Evolutionary conservation across 2,113 vertebrate species (phyloP).

Genomic region (Saimiri boliviensis): DNA sequence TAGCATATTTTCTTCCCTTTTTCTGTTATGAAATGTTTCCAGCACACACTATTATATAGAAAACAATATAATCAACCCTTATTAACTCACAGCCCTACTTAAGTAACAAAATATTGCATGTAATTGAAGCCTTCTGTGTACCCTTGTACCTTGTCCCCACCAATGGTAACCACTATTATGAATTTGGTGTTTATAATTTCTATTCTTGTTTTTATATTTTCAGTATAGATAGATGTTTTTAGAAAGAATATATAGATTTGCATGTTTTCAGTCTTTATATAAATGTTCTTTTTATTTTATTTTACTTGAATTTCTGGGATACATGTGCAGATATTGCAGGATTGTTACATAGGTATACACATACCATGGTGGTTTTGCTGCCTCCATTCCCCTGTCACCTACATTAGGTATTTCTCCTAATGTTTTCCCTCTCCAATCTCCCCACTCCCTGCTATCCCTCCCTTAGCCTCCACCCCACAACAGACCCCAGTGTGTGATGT

Average conservation of each 20-base stretch:
- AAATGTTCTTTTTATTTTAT: not conserved
- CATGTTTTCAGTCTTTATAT: not conserved
- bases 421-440: too few species aligned
- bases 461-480: too few species aligned
- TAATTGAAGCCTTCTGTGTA: not conserved
- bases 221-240: not conserved
- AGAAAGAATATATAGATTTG: not conserved
- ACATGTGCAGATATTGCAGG: too few species aligned
- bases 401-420: too few species aligned
- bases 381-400: too few species aligned
- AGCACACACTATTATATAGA: not conserved
- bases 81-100: not conserved
- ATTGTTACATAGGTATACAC: too few species aligned
- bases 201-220: slow-evolving; percentile 30
- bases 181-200: slow-evolving; percentile 30
- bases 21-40: not conserved
- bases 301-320: too few species aligned
- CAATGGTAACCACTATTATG: not conserved
- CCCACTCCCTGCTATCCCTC: too few species aligned
- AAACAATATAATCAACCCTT: not conserved
- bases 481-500: too few species aligned
- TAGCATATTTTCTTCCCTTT: not conserved
- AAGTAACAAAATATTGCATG: not conserved
- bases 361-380: too few species aligned
- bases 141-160: not conserved